These are phyloP conservation scores for Orthonyx spaldingii DNA, from an alignment of 2,113 vertebrate species.

Conservation along the genomic window DNA sequence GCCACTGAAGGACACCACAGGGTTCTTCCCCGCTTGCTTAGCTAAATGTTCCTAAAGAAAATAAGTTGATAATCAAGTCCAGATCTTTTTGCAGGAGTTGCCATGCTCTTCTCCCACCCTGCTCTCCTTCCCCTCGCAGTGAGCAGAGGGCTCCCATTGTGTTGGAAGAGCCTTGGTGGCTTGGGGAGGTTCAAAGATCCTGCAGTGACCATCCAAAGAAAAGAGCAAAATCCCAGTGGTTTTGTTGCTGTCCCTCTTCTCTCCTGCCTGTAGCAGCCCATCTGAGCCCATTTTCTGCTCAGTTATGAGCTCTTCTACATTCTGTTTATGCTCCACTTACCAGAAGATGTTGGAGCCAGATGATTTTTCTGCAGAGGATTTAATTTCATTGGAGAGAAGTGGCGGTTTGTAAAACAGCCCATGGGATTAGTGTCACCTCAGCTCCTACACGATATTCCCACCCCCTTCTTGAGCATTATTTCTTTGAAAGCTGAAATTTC, in stretches of 20 bases:
- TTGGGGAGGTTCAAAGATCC: not conserved
- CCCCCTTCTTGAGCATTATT: not conserved
- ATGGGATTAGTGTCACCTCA: not conserved
- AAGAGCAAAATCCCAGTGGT: not conserved
- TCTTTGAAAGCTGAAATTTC: constrained; percentile 66
- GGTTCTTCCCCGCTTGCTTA: not conserved
- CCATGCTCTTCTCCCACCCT: not conserved
- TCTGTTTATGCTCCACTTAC: not conserved
- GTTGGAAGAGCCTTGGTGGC: not conserved
- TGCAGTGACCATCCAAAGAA: not conserved
- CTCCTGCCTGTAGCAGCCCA: not conserved
- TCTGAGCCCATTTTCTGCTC: not conserved
- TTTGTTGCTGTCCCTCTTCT: not conserved
- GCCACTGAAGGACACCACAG: not conserved
- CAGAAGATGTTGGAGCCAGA: not conserved
- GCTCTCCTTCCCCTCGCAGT: not conserved
- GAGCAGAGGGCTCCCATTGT: not conserved
- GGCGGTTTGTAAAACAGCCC: not conserved
- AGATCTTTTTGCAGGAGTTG: not conserved
- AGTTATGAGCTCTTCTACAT: not conserved
- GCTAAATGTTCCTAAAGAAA: constrained; percentile 9
- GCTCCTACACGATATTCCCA: not conserved
- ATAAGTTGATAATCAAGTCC: constrained; percentile 22
- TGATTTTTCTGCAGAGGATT: constrained; percentile 6
- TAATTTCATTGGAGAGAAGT: not conserved